These are phyloP conservation scores for Potorous gilbertii DNA, from an alignment of 2,797 vertebrate species.

Conservation along the genomic window DNA sequence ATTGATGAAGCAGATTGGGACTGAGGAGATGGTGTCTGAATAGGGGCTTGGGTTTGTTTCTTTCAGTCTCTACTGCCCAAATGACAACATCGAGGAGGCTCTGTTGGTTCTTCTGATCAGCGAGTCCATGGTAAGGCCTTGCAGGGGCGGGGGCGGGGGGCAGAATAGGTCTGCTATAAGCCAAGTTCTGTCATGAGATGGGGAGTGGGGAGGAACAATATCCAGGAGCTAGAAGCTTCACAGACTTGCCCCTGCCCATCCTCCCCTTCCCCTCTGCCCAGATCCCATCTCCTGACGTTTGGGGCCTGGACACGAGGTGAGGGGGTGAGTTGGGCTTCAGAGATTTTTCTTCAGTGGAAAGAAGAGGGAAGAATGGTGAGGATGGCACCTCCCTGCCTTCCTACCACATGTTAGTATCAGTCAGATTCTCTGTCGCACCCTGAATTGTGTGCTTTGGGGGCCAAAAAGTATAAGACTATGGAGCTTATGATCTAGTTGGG, in stretches of 20 bases:
- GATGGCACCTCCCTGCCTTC: neutral
- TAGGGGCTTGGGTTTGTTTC: constrained; percentile 68
- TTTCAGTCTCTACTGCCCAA: constrained; percentile 95
- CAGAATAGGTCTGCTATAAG: neutral
- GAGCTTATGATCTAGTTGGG: neutral
- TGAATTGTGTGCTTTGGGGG: neutral
- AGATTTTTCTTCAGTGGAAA: neutral
- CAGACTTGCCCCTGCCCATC: neutral
- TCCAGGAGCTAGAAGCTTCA: neutral
- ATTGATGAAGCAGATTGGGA: neutral
- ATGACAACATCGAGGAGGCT: constrained; percentile 98
- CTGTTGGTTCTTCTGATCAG: constrained; percentile 96
- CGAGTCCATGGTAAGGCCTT: constrained; percentile 96
- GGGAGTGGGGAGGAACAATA: neutral
- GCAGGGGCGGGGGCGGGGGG: too few species aligned
- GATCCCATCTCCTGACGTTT: neutral
- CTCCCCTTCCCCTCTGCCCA: fast-evolving
- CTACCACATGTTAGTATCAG: neutral
- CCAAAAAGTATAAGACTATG: neutral
- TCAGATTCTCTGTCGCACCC: neutral
- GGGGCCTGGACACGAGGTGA: neutral
- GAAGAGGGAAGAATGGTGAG: neutral
- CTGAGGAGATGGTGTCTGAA: neutral
- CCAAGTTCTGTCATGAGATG: neutral
- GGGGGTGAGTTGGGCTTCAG: neutral